Base-by-base conservation (phyloP, 92 coral and sea anemone genomes). In the Phymanthus crucifer region DNA sequence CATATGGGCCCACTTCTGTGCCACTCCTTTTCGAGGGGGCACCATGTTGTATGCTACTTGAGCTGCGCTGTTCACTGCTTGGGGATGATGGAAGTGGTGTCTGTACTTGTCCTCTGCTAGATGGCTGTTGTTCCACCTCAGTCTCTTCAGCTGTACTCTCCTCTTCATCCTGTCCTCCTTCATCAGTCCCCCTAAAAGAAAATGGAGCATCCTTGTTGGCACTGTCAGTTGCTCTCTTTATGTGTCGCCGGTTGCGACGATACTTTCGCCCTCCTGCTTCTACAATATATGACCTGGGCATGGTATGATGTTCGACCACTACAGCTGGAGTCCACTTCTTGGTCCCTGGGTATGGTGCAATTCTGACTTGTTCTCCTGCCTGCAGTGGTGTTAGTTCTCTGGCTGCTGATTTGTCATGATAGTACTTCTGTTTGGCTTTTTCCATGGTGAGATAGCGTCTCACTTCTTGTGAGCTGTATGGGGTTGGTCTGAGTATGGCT, bases 281-380 rank as follows among this genome's bases (percentile, higher is more conserved):
- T 4, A 50, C 64, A 13, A 54, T 27, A 54, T 54, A 54, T 54
- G 64, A n/a, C 8, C 64, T 21, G 12, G 64, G 64, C 23, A 23
- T 19, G 23, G 27, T 19, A 10, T 54, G 64, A 21, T 54, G 64
- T 13, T 54, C 21, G 29, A 54, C 64, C 7, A 54, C 29, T 21
- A 52, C 36, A 6, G 75, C 87, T 56, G 75, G 46, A 40, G 45
- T 50, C 73, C 74, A 77, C 34, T 37, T 45, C 61, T 47, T 78
- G 71, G 80, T 57, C 45, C 79, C 73, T 71, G 83, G 83, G 74
- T 47, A 73, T 66, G 80, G 64, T 70, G 78, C 84, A 29, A 85
- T 85, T 85, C 81, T 73, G 70, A 85, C 79, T 61, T 57, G 75
- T 58, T 79, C 43, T 40, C 81, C 81, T 73, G 81, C 71, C 46